Base-by-base conservation (phyloP, 2,797 vertebrate genomes). In the Helarctos malayanus region DNA sequence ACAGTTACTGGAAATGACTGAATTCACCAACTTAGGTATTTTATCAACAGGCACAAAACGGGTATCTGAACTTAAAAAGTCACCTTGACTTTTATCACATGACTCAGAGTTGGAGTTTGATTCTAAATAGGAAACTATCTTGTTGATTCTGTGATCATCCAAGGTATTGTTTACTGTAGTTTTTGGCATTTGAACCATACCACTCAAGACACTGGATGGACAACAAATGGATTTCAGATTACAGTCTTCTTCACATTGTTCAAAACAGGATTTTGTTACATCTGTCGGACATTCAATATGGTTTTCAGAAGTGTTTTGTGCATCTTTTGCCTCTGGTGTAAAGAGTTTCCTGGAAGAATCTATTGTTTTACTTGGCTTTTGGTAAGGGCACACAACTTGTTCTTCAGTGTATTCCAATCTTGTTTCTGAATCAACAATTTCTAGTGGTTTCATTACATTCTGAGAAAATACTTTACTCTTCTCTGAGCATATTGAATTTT, bases 341-440 rank as follows among this genome's bases (percentile, higher is more conserved):
- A 23, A 54, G 23, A 91, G 81, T n/a, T 93, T 96, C 56, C 76
- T 65, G 3, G n/a, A 13, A 93, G 83, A 73, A 84, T 95, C 93
- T 89, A 79, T 14, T 93, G 38, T 11, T 57, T 73, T 61, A 57
- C 86, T 88, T 92, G 76, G 89, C 49, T 86, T 89, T 80, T 80
- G 71, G 15, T 79, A 90, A 10, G 75, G 83, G 95, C 63, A 49
- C 35, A 81, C 38, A 69, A 54, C 87, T 94, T 85, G 82, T 83
- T 91, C 68, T 59, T 84, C 95, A 78, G 13, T 73, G 57, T 89
- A 75, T 18, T 92, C 89, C 84, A 82, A 76, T 49, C 87, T 92
- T 92, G 79, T 80, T 91, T 95, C 81, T 21, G 83, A 96, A 61
- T 91, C 86, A 87, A 95, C 68, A 73, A 89, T 63, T 91, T 91